phyloP scores from a whole-genome alignment of 2,888 invertebrate species.

The Drosophila formosana region DNA sequence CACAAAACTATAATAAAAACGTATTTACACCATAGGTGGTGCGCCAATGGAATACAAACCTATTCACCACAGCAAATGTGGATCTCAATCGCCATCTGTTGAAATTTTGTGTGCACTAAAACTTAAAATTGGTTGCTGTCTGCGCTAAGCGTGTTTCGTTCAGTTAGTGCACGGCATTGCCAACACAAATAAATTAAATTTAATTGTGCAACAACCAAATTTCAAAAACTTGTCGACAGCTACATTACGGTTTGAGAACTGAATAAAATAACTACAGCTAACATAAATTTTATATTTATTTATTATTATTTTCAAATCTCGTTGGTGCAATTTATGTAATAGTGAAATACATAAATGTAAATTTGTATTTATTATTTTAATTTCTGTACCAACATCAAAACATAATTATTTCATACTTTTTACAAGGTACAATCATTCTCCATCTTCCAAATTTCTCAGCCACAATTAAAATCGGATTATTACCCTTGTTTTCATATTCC shows the following conservation, averaged over 20 bases:
- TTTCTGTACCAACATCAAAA: too few relatives aligned
- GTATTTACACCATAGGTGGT: not conserved
- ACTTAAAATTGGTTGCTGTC: not conserved
- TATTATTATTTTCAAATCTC: too few relatives aligned
- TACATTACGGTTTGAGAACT: not conserved
- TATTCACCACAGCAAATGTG: not conserved
- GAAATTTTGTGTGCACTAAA: not conserved
- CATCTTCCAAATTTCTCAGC: not conserved
- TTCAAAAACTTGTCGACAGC: not conserved
- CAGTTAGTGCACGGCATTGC: not conserved
- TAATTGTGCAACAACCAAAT: constrained; percentile 1
- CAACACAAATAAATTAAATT: not conserved
- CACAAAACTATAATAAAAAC: not conserved
- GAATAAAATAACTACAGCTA: not conserved
- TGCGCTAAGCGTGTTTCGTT: not conserved
- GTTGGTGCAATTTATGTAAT: too few relatives aligned
- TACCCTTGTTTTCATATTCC: not conserved
- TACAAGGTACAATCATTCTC: not conserved
- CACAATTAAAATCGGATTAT: constrained; percentile 10
- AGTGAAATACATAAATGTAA: too few relatives aligned
- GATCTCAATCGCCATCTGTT: not conserved
- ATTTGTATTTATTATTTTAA: too few relatives aligned
- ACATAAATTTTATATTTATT: too few relatives aligned
- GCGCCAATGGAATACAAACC: not conserved
- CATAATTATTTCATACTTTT: too few relatives aligned